phyloP scores from a whole-genome alignment of 2,113 vertebrate species.

The Rhinoptilus africanus region DNA sequence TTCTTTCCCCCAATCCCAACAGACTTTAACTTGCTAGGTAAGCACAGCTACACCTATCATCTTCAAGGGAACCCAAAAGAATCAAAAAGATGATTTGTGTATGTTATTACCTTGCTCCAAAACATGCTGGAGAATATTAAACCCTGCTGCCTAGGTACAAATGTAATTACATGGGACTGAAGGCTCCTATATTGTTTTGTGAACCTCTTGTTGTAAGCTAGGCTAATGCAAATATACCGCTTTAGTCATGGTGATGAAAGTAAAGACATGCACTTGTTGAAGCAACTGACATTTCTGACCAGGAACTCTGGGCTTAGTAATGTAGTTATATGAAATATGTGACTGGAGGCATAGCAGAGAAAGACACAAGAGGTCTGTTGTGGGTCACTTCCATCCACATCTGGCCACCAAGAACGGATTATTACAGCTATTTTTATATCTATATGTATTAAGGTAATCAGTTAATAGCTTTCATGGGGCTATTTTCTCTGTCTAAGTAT shows the following conservation, averaged over 20 bases:
- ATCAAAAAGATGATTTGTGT: background rate
- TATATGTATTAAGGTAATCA: constrained; percentile 38
- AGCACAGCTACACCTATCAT: background rate
- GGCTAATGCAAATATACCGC: background rate
- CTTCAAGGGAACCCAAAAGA: background rate
- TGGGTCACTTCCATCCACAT: background rate
- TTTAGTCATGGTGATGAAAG: background rate
- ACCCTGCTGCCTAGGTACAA: background rate
- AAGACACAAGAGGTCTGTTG: background rate
- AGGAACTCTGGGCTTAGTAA: background rate
- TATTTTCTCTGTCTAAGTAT: constrained; percentile 40
- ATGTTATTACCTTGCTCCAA: background rate
- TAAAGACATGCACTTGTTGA: background rate
- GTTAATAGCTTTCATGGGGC: constrained; percentile 18
- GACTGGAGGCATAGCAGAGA: background rate
- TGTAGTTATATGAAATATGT: background rate
- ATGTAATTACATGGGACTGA: background rate
- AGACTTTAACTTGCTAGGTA: background rate
- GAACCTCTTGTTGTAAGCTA: background rate
- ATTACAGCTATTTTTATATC: constrained; percentile 27
- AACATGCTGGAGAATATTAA: background rate
- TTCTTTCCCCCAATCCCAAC: background rate
- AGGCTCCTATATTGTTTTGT: background rate
- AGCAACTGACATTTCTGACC: background rate
- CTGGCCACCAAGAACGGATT: background rate